Evolutionary conservation across 2,113 vertebrate genomes (phyloP).

Genomic region (Laticauda laticaudata): DNA sequence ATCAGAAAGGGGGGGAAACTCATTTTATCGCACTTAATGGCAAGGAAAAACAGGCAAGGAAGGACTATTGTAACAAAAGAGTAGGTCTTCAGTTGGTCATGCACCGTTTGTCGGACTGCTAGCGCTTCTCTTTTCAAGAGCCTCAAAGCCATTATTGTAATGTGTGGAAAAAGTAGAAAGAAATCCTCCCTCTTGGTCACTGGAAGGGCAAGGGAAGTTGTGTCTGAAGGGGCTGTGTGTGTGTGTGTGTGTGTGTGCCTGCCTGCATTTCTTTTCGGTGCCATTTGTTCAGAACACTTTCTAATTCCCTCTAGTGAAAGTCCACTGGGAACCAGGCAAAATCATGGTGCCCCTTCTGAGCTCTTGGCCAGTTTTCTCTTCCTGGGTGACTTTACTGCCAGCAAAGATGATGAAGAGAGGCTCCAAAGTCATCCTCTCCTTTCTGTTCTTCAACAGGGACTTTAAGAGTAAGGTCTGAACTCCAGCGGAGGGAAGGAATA

Average conservation of each 20-base stretch:
- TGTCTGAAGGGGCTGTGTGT: not conserved
- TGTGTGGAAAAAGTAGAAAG: constrained; percentile 74
- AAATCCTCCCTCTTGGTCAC: constrained; percentile 81
- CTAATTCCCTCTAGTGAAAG: constrained; percentile 63
- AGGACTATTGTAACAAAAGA: constrained; percentile 77
- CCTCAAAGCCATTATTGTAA: constrained; percentile 79
- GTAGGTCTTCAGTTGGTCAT: constrained; percentile 72
- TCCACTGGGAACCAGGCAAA: constrained; percentile 64
- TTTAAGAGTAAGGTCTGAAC: constrained; percentile 39
- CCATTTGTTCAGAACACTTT: constrained; percentile 64
- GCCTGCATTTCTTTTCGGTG: constrained; percentile 31
- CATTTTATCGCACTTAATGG: constrained; percentile 85
- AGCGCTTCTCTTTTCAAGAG: constrained; percentile 71
- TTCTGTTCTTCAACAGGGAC: constrained; percentile 51
- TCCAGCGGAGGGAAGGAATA: constrained; percentile 6
- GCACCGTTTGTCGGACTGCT: constrained; percentile 78
- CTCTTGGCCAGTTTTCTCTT: constrained; percentile 63
- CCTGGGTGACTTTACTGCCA: constrained; percentile 71
- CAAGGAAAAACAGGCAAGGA: constrained; percentile 79
- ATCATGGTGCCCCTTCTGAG: constrained; percentile 68
- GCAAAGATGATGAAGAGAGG: constrained; percentile 22
- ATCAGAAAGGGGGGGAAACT: constrained; percentile 75
- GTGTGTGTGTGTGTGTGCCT: not conserved
- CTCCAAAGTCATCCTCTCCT: not conserved
- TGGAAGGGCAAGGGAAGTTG: constrained; percentile 80